These are phyloP conservation scores for Clivina fossor DNA, from an alignment of 2,888 invertebrate genomes.

Conservation along the genomic window DNA sequence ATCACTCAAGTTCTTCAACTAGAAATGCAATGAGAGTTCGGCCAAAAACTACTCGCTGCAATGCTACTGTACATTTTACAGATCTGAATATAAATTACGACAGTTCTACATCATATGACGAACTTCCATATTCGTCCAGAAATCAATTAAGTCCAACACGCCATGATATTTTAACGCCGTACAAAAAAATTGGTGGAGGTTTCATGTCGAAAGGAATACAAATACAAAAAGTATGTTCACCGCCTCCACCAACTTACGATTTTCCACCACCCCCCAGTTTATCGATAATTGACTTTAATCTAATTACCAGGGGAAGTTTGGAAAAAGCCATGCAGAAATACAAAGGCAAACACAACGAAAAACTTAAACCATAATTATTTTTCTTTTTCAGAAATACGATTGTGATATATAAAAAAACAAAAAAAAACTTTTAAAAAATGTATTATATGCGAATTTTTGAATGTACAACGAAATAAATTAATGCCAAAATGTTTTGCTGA, in stretches of 20 bases:
- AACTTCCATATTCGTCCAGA: constrained; percentile 46
- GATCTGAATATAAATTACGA: constrained; percentile 60
- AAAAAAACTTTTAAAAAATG: not conserved
- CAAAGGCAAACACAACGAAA: constrained; percentile 5
- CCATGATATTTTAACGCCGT: constrained; percentile 34
- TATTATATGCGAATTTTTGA: constrained; percentile 1
- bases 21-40: constrained; percentile 52
- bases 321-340: constrained; percentile 51
- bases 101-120: constrained; percentile 57
- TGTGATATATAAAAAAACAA: not conserved
- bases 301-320: constrained; percentile 64
- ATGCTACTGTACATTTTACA: constrained; percentile 58
- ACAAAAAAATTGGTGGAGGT: constrained; percentile 30
- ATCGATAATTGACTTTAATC: constrained; percentile 73
- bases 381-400: no score
- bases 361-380: no score
- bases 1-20: constrained; percentile 47
- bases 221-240: constrained; percentile 33
- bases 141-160: constrained; percentile 44
- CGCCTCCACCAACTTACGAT: constrained; percentile 48
- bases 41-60: constrained; percentile 55
- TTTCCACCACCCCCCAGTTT: constrained; percentile 64
- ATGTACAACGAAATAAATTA: not conserved
- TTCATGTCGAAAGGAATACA: constrained; percentile 28
- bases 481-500: no score